Evolutionary conservation across 1,140 invertebrate genomes (phyloP), one percentile per base, ranked within the genome.

Genomic region (Acyrthosiphon pisum): DNA sequence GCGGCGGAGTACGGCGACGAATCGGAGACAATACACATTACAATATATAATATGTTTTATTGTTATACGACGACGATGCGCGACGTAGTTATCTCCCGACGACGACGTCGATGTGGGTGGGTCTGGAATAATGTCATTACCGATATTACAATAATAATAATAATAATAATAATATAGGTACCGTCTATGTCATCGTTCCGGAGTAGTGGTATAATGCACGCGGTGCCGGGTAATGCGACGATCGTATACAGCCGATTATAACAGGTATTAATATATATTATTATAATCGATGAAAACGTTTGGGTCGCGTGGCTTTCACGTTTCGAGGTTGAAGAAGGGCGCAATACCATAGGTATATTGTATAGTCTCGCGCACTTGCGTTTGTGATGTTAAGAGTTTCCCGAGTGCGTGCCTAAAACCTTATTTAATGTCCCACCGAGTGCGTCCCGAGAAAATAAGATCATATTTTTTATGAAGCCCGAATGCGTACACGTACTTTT

Each of bases 11-110:
- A 76, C 60, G 60, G 4, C 84, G 84, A 86, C 84, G 44, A 86
- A 86, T 86, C 44, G 44, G 44, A 86, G 84, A 86, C 84, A 86
- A 86, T 86, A 44, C 84, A 6, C 83, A 7, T 86, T 76, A n/a
- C 60, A 41, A 3, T 3, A 14, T 20, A 76, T 76, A n/a, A 76
- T 50, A 18, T 76, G 14, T 76, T 76, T n/a, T 76, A 56, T n/a
- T 76, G 6, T 76, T 76, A 35, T 14, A 20, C 60, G 14, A n/a
- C 60, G 60, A 14, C 30, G 56, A 60, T 60, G 6, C 56, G 26
- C 56, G 60, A 30, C 60, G 60, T n/a, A 68, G 30, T 76, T 76
- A 76, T 76, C 60, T 76, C 30, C 60, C 30, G 60, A 76, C 41
- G 60, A 76, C 41, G 41, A 41, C 60, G 26, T 30, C 84, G 41